Evolutionary conservation across 2,797 vertebrate genomes (phyloP).

Genomic region (Lagorchestes hirsutus): DNA sequence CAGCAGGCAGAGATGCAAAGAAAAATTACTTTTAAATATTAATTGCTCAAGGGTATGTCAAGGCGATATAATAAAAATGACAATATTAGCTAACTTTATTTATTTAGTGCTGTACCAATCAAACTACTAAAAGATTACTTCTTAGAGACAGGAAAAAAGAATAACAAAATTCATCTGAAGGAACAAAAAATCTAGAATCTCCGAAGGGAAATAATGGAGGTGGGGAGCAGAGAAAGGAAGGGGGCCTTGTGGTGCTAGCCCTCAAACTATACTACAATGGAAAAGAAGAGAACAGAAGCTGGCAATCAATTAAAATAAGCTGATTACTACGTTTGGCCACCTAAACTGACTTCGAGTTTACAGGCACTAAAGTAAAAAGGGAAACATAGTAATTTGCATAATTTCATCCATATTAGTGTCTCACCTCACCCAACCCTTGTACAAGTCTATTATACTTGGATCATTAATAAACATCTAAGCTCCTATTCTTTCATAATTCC

Average conservation of each 20-base stretch:
- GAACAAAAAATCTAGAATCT: background rate
- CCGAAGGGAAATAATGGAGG: background rate
- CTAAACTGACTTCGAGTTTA: background rate
- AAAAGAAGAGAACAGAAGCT: background rate
- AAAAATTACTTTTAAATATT: background rate
- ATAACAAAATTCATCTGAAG: background rate
- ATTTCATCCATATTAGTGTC: background rate
- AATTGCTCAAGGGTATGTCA: background rate
- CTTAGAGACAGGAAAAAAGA: background rate
- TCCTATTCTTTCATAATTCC: conserved; percentile 34
- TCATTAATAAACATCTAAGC: conserved; percentile 23
- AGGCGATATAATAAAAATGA: background rate
- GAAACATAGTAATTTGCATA: background rate
- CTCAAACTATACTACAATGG: background rate
- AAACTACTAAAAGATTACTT: background rate
- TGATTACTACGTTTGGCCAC: background rate
- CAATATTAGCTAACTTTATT: background rate
- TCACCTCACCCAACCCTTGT: background rate
- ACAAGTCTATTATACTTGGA: conserved; percentile 41
- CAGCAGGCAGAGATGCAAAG: background rate
- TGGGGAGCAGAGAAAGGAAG: background rate
- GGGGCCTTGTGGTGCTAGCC: background rate
- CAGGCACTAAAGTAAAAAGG: background rate
- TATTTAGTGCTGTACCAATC: background rate
- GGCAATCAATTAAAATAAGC: background rate